phyloP scores from a whole-genome alignment of 1,140 invertebrate genomes.

The Drosophila kepulauana region DNA sequence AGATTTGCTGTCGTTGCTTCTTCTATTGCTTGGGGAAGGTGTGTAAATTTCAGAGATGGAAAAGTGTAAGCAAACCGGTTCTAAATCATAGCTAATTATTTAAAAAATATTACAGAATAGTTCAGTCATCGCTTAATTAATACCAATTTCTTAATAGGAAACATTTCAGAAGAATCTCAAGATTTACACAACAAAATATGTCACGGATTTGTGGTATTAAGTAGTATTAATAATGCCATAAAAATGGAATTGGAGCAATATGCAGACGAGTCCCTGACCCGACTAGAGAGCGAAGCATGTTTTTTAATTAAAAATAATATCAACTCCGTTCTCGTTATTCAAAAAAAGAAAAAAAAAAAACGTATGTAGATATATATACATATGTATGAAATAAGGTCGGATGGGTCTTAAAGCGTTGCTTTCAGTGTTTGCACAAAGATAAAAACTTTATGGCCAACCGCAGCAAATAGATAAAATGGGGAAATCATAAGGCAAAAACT shows the following conservation, averaged over 20 bases:
- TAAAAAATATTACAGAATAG: neutral
- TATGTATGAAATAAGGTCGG: slow-evolving; percentile 67
- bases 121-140: no score
- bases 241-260: slow-evolving; percentile 8
- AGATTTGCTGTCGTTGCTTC: slow-evolving; percentile 1
- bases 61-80: slow-evolving; percentile 26
- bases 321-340: slow-evolving; percentile 25
- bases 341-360: slow-evolving; percentile 11
- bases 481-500: slow-evolving; percentile 63
- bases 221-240: slow-evolving; percentile 21
- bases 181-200: slow-evolving; percentile 4
- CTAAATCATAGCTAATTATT: slow-evolving; percentile 17
- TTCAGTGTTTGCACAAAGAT: slow-evolving; percentile 75
- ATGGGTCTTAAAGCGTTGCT: slow-evolving; percentile 68
- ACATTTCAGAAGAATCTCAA: neutral
- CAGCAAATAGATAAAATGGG: slow-evolving; percentile 76
- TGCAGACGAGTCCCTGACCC: slow-evolving; percentile 30
- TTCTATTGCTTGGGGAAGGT: slow-evolving; percentile 19
- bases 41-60: slow-evolving; percentile 45
- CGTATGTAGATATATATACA: neutral
- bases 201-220: neutral
- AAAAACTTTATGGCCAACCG: slow-evolving; percentile 76
- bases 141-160: neutral
- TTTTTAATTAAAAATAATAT: slow-evolving; percentile 50
- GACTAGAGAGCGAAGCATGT: slow-evolving; percentile 8